phyloP scores from a whole-genome alignment of 2,888 invertebrate species.

The Nomada goodeniana region DNA sequence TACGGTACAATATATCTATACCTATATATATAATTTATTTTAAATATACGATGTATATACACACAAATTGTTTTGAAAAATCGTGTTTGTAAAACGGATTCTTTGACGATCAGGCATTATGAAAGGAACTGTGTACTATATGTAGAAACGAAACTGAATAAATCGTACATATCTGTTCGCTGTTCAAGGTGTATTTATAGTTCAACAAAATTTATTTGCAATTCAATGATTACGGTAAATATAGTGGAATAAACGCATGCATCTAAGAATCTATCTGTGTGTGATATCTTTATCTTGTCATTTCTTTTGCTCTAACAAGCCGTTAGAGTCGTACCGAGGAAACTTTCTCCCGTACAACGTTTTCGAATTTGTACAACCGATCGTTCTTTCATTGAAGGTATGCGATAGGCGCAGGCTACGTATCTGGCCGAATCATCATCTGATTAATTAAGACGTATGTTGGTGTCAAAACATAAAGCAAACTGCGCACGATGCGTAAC shows the following conservation, averaged over 20 bases:
- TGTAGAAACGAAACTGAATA: too few species aligned
- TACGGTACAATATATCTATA: too few species aligned
- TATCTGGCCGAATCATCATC: background rate
- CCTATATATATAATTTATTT: too few species aligned
- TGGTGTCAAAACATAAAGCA: slow-evolving; percentile 15
- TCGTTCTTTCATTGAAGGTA: background rate
- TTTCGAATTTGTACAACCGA: slow-evolving; percentile 22
- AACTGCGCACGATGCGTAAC: background rate
- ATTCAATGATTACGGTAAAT: too few species aligned
- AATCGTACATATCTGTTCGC: too few species aligned
- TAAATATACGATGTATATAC: too few species aligned
- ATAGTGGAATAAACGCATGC: slow-evolving; percentile 4
- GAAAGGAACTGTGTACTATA: too few species aligned
- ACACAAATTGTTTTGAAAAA: too few species aligned
- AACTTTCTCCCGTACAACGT: slow-evolving; percentile 38
- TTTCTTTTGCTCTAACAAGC: slow-evolving; percentile 9
- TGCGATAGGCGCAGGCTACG: background rate
- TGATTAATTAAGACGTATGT: slow-evolving; percentile 28
- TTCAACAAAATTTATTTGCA: too few species aligned
- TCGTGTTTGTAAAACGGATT: too few species aligned
- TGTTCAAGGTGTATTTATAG: too few species aligned
- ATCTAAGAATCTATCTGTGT: background rate
- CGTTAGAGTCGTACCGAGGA: background rate
- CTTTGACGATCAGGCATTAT: too few species aligned
- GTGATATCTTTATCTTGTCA: background rate